These are phyloP conservation scores for Rhopalosiphum nymphaeae DNA, from an alignment of 2,888 invertebrate species.

Conservation along the genomic window DNA sequence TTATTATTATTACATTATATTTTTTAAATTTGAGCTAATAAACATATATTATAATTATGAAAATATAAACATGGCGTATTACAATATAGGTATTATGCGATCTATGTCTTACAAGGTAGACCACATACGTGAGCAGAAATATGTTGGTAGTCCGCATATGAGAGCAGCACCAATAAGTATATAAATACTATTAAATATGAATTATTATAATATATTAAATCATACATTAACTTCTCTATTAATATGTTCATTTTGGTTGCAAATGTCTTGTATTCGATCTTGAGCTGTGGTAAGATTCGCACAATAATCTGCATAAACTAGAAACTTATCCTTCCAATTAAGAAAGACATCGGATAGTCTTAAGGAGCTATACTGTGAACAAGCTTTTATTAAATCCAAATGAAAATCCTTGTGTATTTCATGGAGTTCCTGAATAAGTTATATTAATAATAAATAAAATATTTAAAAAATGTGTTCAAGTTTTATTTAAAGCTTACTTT, in stretches of 20 bases:
- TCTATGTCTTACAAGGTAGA: neutral
- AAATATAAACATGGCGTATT: neutral
- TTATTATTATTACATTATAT: no score
- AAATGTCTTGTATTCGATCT: constrained; percentile 83
- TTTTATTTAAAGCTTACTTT: constrained; percentile 75
- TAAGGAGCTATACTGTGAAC: constrained; percentile 73
- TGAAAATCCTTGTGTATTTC: constrained; percentile 89
- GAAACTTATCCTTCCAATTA: constrained; percentile 89
- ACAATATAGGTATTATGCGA: constrained; percentile 11
- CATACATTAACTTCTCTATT: constrained; percentile 79
- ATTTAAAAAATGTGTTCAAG: neutral
- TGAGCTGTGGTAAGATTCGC: constrained; percentile 93
- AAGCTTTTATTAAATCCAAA: constrained; percentile 82
- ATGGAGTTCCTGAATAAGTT: constrained; percentile 78
- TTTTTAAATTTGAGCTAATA: no score
- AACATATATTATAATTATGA: no score
- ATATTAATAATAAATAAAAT: constrained; percentile 51
- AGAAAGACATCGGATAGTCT: constrained; percentile 88
- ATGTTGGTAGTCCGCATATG: neutral
- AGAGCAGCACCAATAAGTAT: neutral
- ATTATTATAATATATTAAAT: neutral
- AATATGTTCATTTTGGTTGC: constrained; percentile 77
- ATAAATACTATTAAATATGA: neutral
- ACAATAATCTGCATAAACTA: constrained; percentile 96
- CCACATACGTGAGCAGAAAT: neutral